Base-by-base conservation (phyloP, 2,113 vertebrate species). In the Apaloderma vittatum region DNA sequence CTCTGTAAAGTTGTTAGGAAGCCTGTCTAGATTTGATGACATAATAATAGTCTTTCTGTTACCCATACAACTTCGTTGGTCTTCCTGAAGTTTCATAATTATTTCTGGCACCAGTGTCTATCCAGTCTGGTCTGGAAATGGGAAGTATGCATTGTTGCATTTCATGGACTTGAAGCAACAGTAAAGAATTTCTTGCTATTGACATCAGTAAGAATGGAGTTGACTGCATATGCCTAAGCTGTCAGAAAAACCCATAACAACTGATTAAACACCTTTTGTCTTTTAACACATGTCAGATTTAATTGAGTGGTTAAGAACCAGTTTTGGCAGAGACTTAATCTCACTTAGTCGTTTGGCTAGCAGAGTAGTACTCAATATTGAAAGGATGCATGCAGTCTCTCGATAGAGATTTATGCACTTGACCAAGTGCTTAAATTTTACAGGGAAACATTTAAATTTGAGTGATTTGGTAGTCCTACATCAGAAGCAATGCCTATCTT, bases 381-480 rank as follows among this genome's bases (percentile, higher is more conserved):
- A 94, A 94, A 94, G 63, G 63, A 27, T 96, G 46, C 78, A 51
- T 73, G 66, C 90, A 82, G 81, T 72, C 62, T 78, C 87, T 91
- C 89, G 94, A 95, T 95, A 79, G 61, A 96, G 91, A 93, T 95
- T 94, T 96, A 95, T 95, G 94, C 91, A 90, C 94, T 97, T 96
- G 95, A 94, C 93, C 95, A 91, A 87, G 93, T 94, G 66, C 85
- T 96, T 97, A 95, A 96, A 96, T 96, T 96, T 97, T 94, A 95
- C 94, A 95, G 84, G 74, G 90, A 90, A 96, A 93, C 93, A 95
- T 96, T 96, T 96, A 96, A 96, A 96, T 96, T 96, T 90, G 95
- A 96, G 91, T 96, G 93, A 78, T 93, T 94, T 95, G 90, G 90
- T 96, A 92, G 88, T 94, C 90, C 71, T 90, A 66, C 92, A 88